A percentile compares a stretch with the other conserved stretches of the same genome.
Conservation (phyloP, 2,113 vertebrate genomes). For the Lichenostomus cassidix region DNA sequence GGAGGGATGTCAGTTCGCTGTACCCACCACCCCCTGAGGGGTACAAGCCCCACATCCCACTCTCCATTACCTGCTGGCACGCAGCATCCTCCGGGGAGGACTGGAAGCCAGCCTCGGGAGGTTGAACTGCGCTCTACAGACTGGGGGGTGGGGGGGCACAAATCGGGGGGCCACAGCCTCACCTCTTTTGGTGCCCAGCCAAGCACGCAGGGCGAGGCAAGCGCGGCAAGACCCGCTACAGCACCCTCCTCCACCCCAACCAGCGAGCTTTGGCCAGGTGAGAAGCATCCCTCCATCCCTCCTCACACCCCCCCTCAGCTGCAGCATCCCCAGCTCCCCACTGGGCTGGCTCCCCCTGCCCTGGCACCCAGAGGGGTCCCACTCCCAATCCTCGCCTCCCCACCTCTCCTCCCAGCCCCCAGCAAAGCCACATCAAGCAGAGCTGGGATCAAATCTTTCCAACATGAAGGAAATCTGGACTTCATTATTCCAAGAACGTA, state of each 20-base stretch:
- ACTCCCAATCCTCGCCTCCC: not conserved
- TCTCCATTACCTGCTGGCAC: not conserved
- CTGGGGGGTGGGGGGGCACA: not conserved
- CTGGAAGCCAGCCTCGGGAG: not conserved
- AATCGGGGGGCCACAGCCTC: not conserved
- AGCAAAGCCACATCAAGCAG: conserved; percentile 39
- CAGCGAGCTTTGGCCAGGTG: not conserved
- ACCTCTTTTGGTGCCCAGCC: not conserved
- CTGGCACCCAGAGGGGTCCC: not conserved
- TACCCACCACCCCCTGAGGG: not conserved
- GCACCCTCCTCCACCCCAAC: not conserved
- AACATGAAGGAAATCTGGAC: conserved; percentile 64
- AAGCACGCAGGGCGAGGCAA: not conserved
- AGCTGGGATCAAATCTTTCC: conserved; percentile 54
- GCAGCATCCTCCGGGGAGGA: fast-evolving
- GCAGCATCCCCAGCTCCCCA: not conserved
- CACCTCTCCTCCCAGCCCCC: conserved; percentile 28
- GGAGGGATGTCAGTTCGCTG: not conserved
- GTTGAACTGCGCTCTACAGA: not conserved
- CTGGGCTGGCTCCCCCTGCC: not conserved
- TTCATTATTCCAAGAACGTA: conserved; percentile 61
- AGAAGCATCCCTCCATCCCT: not conserved
- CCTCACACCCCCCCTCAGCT: not conserved
- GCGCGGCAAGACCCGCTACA: fast-evolving
- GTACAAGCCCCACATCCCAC: not conserved